phyloP scores from a whole-genome alignment of 37 sponge, comb jelly and placozoan genomes.

The Beroe ovata region DNA sequence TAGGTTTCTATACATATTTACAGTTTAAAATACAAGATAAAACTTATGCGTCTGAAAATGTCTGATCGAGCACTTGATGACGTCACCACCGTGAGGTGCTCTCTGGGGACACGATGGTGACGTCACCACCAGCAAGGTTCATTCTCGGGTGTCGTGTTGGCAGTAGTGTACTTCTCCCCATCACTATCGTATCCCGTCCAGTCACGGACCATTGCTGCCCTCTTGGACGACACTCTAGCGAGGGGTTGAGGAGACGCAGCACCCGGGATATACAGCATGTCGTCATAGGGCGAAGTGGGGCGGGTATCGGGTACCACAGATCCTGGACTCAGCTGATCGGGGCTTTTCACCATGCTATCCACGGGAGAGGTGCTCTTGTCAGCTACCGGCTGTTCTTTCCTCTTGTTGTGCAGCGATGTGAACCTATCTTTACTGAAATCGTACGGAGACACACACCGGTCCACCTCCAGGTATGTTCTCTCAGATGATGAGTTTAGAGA shows the following conservation, averaged over 20 bases:
- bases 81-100: too few relatives aligned
- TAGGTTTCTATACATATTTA: too few relatives aligned
- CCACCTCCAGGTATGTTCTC: constrained; percentile 8
- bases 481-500: not conserved
- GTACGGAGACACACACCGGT: constrained; percentile 5
- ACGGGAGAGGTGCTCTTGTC: not conserved
- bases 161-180: constrained; percentile 36
- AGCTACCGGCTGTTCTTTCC: not conserved
- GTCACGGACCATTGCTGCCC: not conserved
- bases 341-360: not conserved
- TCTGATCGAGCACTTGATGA: too few relatives aligned
- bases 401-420: not conserved
- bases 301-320: not conserved
- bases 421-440: not conserved
- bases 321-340: not conserved
- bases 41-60: too few relatives aligned
- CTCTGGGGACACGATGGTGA: too few relatives aligned
- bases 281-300: not conserved
- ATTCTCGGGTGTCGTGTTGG: constrained; percentile 32
- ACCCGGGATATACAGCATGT: constrained; percentile 27
- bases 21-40: too few relatives aligned
- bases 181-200: constrained; percentile 63
- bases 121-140: too few relatives aligned
- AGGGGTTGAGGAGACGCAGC: not conserved
- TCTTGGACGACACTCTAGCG: not conserved